phyloP scores from a whole-genome alignment of 1,140 invertebrate species.

The Periplaneta americana region DNA sequence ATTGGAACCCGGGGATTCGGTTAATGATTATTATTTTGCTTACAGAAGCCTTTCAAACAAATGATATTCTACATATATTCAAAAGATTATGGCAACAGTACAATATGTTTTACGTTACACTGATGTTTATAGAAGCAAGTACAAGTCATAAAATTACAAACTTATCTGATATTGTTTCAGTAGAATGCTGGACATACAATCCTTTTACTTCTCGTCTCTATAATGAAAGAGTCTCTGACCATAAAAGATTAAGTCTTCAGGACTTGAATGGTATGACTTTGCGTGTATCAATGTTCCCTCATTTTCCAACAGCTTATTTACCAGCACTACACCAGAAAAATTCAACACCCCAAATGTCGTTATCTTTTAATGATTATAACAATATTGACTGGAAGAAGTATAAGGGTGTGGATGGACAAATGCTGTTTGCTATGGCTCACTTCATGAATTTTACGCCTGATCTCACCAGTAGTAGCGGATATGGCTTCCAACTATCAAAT shows the following conservation, averaged over 20 bases:
- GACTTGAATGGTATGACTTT: slow-evolving; percentile 33
- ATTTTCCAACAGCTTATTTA: neutral
- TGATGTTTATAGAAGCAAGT: neutral
- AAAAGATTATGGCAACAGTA: neutral
- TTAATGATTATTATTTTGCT: neutral
- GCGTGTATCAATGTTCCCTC: slow-evolving; percentile 30
- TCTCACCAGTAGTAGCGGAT: slow-evolving; percentile 15
- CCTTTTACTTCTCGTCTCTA: neutral
- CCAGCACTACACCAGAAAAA: neutral
- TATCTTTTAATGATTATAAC: neutral
- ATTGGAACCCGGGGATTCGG: neutral
- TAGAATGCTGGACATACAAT: neutral
- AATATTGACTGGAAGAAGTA: neutral
- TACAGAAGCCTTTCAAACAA: neutral
- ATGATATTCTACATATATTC: neutral
- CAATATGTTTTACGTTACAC: neutral
- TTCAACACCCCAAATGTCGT: neutral
- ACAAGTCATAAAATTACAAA: neutral
- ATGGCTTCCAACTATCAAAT: slow-evolving; percentile 28
- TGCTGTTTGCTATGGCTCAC: neutral
- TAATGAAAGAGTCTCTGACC: neutral
- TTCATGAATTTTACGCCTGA: neutral
- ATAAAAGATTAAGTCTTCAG: neutral
- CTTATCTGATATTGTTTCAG: neutral
- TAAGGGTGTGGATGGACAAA: neutral